These are phyloP conservation scores for Apogon talboti DNA, from an alignment of 2,797 vertebrate species.

Conservation along the genomic window DNA sequence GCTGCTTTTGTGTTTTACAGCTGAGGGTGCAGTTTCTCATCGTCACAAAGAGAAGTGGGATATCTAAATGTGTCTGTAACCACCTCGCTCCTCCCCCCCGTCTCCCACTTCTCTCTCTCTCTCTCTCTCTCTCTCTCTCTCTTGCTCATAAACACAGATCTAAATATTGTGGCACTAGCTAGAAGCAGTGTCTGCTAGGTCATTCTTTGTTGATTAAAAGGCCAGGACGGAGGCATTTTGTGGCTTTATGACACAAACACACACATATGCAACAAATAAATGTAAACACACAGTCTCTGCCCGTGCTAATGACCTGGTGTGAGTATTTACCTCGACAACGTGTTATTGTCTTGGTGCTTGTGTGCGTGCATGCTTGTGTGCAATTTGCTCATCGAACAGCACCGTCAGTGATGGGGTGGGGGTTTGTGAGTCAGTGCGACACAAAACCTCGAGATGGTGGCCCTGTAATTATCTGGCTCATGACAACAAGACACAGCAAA, in stretches of 20 bases:
- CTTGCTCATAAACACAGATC: conserved; percentile 48
- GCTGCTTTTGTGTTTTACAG: conserved; percentile 75
- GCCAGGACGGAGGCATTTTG: conserved; percentile 23
- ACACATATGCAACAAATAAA: conserved; percentile 21
- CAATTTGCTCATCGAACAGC: conserved; percentile 59
- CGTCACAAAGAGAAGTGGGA: conserved; percentile 82
- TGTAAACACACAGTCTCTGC: conserved; percentile 18
- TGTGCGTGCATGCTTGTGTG: conserved; percentile 29
- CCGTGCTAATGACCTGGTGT: conserved; percentile 63
- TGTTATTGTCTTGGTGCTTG: conserved; percentile 51
- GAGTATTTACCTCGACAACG: conserved; percentile 67
- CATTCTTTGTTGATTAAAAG: conserved; percentile 56
- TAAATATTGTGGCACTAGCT: conserved; percentile 45
- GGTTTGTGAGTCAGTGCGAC: conserved; percentile 71
- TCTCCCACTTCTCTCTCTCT: conserved; percentile 45
- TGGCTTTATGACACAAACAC: conserved; percentile 34
- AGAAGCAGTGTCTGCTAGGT: conserved; percentile 24
- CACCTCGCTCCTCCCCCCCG: conserved; percentile 16
- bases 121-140: conserved; percentile 23
- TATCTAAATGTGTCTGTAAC: conserved; percentile 72
- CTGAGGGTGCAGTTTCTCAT: conserved; percentile 83
- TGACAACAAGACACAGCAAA: conserved; percentile 37
- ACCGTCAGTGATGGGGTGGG: conserved; percentile 52
- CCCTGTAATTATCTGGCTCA: conserved; percentile 65
- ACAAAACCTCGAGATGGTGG: conserved; percentile 26